A percentile compares a stretch with the other conserved stretches of the same genome.
phyloP scores from a whole-genome alignment of 2,888 invertebrate species.

The Philonicus albiceps region DNA sequence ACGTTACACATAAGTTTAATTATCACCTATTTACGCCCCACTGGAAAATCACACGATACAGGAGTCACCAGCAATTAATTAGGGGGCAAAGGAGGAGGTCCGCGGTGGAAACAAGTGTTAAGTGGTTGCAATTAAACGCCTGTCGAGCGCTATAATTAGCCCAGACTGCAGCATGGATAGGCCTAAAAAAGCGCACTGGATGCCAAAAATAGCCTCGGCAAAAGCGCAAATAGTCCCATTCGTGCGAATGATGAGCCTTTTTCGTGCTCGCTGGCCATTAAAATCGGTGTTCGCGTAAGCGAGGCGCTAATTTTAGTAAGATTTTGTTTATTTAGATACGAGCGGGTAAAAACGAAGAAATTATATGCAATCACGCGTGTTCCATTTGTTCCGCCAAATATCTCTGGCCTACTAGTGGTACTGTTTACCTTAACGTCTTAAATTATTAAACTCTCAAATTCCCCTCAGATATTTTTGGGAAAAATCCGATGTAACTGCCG shows the following conservation, averaged over 20 bases:
- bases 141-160: neutral
- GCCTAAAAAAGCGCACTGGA: neutral
- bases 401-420: neutral
- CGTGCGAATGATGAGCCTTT: neutral
- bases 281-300: neutral
- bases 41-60: neutral
- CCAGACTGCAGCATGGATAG: neutral
- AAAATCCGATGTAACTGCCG: neutral
- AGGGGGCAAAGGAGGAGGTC: neutral
- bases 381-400: neutral
- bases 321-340: neutral
- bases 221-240: neutral
- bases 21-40: neutral
- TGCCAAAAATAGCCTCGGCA: neutral
- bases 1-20: neutral
- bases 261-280: neutral
- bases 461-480: neutral
- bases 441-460: neutral
- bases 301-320: neutral
- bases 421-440: neutral
- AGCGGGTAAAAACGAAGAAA: neutral
- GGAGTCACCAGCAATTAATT: neutral
- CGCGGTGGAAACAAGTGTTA: neutral
- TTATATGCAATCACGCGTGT: neutral
- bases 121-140: neutral